These are phyloP conservation scores for Cosmorhoe ocellata DNA, from an alignment of 2,888 invertebrate genomes.

Conservation along the genomic window DNA sequence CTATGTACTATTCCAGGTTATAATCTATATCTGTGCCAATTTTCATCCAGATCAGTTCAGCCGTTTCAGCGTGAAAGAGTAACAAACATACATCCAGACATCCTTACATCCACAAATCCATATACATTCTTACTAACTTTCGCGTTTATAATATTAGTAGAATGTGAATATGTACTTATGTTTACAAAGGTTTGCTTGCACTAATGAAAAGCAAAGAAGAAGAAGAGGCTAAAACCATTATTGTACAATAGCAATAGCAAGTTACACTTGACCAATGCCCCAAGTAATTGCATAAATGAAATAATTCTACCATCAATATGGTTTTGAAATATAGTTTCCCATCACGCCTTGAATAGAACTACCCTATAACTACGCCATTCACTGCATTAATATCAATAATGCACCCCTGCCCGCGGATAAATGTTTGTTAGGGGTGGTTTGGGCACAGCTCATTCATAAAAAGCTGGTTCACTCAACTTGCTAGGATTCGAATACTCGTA, in stretches of 20 bases:
- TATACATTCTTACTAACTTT: too few relatives aligned
- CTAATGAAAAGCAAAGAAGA: too few relatives aligned
- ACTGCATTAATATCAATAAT: constrained; percentile 41
- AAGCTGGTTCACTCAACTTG: not conserved
- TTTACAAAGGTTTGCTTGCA: too few relatives aligned
- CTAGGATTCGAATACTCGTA: not conserved
- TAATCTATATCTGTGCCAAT: too few relatives aligned
- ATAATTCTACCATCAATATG: constrained; percentile 23
- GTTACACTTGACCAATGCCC: constrained; percentile 17
- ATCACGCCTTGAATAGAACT: constrained; percentile 31
- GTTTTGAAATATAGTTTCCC: constrained; percentile 36
- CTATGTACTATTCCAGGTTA: too few relatives aligned
- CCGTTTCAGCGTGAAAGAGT: too few relatives aligned
- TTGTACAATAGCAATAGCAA: not conserved
- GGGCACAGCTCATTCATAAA: not conserved
- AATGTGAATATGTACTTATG: too few relatives aligned
- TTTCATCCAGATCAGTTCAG: too few relatives aligned
- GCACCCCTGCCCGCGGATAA: constrained; percentile 19
- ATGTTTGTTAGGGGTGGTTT: constrained; percentile 19
- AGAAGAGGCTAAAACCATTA: too few relatives aligned
- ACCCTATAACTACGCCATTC: constrained; percentile 24
- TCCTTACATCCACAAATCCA: too few relatives aligned
- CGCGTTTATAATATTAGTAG: too few relatives aligned
- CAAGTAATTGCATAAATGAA: constrained; percentile 14
- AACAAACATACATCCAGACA: too few relatives aligned